phyloP scores from a whole-genome alignment of 2,113 vertebrate genomes.

The Cyanoderma ruficeps region DNA sequence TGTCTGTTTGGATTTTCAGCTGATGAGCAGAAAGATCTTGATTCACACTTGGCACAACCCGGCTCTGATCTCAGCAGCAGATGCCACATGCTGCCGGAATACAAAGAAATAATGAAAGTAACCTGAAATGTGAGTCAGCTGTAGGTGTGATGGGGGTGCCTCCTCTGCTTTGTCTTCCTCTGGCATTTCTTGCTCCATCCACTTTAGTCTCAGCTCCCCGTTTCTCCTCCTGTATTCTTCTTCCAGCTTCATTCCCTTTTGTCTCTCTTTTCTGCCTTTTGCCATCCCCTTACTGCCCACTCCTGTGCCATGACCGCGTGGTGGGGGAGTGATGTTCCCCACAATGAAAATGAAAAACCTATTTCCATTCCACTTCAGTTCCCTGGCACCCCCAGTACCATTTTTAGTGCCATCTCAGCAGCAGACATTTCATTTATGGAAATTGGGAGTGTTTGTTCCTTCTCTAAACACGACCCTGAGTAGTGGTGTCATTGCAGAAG shows the following conservation, averaged over 20 bases:
- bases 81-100: conserved; percentile 43
- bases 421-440: background rate
- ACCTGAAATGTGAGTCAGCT: conserved; percentile 34
- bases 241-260: background rate
- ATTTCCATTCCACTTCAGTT: background rate
- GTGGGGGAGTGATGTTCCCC: background rate
- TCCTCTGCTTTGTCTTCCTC: conserved; percentile 20
- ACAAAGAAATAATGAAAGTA: conserved; percentile 37
- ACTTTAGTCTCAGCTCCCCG: background rate
- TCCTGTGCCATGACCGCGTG: background rate
- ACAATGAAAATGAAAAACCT: background rate
- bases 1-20: conserved; percentile 23
- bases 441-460: background rate
- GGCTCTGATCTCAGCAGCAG: conserved; percentile 44
- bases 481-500: background rate
- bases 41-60: conserved; percentile 12
- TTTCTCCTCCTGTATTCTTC: background rate
- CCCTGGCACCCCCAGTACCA: background rate
- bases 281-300: background rate
- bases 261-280: background rate
- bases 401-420: background rate
- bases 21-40: conserved; percentile 16
- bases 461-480: background rate
- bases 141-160: conserved; percentile 39
- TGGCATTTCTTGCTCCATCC: background rate